phyloP scores from a whole-genome alignment of 2,113 vertebrate genomes.

The Glaucomys volans region DNA sequence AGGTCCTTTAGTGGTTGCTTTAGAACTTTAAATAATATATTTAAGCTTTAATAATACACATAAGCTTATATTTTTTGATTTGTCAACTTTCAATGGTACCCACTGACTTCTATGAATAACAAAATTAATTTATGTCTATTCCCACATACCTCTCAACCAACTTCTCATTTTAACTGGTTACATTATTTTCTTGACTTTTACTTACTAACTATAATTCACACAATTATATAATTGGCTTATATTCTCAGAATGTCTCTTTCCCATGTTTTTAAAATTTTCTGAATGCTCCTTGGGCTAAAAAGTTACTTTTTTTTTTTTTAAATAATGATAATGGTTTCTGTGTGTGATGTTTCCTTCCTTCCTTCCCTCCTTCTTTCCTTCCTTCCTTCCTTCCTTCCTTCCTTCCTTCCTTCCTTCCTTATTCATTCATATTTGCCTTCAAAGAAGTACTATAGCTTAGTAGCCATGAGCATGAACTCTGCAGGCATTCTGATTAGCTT shows the following conservation, averaged over 20 bases:
- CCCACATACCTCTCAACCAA: neutral
- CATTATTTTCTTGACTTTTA: neutral
- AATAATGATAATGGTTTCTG: neutral
- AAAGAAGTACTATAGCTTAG: neutral
- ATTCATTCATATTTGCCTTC: neutral
- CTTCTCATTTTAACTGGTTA: constrained; percentile 26
- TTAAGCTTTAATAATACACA: neutral
- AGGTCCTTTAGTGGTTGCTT: neutral
- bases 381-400: neutral
- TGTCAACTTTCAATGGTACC: neutral
- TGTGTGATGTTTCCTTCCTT: neutral
- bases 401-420: neutral
- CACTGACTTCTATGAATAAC: neutral
- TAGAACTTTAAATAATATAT: neutral
- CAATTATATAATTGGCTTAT: neutral
- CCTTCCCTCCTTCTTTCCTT: neutral
- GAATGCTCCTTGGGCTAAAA: neutral
- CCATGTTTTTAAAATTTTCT: neutral
- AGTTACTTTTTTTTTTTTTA: neutral
- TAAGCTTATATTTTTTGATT: neutral
- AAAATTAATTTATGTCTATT: neutral
- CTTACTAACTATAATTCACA: neutral
- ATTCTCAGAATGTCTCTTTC: constrained; percentile 13
- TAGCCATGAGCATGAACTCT: neutral
- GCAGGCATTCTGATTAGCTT: neutral